phyloP scores from a whole-genome alignment of 1,140 invertebrate species.

The Saccostrea echinata region DNA sequence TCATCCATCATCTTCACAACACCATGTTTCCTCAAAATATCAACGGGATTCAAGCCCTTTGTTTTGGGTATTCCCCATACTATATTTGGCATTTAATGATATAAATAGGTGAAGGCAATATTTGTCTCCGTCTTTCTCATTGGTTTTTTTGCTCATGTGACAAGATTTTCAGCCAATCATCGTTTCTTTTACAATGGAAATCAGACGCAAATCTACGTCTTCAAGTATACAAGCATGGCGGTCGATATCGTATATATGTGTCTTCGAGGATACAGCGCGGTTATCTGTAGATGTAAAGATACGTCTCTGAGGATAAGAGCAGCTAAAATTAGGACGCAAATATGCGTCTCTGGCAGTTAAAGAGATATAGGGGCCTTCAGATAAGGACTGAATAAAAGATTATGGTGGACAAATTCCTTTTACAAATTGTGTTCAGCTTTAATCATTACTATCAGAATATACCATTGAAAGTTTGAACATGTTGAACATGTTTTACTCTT shows the following conservation, averaged over 20 bases:
- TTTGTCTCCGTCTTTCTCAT: neutral
- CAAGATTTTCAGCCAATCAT: neutral
- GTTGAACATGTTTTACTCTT: neutral
- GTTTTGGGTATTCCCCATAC: too few species aligned
- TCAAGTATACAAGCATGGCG: constrained; percentile 20
- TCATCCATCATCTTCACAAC: neutral
- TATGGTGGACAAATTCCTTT: too few species aligned
- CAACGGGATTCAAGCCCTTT: neutral
- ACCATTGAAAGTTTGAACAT: neutral
- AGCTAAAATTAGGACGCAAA: neutral
- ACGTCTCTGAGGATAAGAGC: neutral
- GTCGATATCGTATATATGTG: neutral
- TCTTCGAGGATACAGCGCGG: neutral
- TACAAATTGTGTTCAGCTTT: too few species aligned
- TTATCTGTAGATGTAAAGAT: neutral
- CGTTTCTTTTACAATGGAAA: neutral
- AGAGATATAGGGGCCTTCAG: too few species aligned
- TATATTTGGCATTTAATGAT: constrained; percentile 3
- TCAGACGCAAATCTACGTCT: neutral
- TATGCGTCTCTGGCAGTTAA: too few species aligned
- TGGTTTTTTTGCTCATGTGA: neutral
- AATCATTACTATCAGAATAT: neutral
- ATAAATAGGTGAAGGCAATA: neutral
- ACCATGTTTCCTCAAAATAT: neutral
- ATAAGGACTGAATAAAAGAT: too few species aligned